These are phyloP conservation scores for Gobius niger DNA, from an alignment of 2,113 vertebrate genomes.

Conservation along the genomic window DNA sequence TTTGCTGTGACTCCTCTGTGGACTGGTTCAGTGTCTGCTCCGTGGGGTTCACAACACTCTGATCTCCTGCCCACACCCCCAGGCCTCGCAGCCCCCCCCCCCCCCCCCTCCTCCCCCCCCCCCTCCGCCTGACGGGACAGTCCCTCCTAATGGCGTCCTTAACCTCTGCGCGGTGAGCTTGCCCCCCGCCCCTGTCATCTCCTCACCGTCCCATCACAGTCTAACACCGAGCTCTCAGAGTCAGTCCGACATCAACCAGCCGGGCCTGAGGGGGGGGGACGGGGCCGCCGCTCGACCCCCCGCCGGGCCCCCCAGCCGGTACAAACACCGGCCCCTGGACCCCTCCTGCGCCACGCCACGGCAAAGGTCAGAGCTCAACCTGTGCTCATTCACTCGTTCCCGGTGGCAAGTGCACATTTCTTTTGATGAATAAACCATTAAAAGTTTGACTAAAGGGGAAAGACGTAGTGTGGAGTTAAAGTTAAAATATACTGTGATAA, in stretches of 20 bases:
- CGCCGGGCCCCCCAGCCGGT: conserved; percentile 20
- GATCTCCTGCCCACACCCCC: conserved; percentile 39
- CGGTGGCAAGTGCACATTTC: not conserved
- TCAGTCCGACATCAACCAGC: conserved; percentile 57
- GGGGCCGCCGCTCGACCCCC: conserved; percentile 46
- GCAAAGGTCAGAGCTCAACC: not conserved
- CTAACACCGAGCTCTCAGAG: conserved; percentile 31
- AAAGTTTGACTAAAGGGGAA: too few relatives aligned
- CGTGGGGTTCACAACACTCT: conserved; percentile 9
- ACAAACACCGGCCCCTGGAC: not conserved
- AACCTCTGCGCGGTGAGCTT: conserved; percentile 63
- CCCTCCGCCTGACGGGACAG: conserved; percentile 22
- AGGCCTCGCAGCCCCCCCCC: conserved; percentile 15
- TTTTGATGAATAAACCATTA: too few relatives aligned
- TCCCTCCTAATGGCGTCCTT: conserved; percentile 53
- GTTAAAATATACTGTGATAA: too few relatives aligned
- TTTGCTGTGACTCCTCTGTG: not conserved
- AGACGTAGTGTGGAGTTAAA: too few relatives aligned
- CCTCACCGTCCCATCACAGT: conserved; percentile 38
- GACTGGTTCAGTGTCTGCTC: not conserved
- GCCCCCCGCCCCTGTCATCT: conserved; percentile 48
- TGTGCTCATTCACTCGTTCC: not conserved
- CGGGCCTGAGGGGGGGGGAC: conserved; percentile 54
- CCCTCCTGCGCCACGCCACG: not conserved
- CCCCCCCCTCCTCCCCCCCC: not conserved